Evolutionary conservation across 2,888 invertebrate genomes (phyloP), one percentile per base, ranked within the genome.

Genomic region (Salticus scenicus): DNA sequence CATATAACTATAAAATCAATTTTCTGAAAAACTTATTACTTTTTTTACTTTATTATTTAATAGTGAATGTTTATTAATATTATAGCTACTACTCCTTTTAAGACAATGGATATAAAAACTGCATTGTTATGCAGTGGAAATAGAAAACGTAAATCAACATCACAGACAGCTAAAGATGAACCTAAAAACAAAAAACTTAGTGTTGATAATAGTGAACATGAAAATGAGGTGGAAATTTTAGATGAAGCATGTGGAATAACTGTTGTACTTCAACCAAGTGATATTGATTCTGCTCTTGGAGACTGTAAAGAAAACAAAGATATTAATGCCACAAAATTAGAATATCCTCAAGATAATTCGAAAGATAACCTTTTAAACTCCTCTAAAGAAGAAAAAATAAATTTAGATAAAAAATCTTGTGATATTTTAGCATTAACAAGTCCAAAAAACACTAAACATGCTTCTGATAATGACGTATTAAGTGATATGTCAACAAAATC

Each of bases 271-370:
- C 4, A 57, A 4, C 24, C 20, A 67, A 20, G 8, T 33, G 20
- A 17, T 17, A 7, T 31, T 33, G 20, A 67, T 28, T n/a, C 17
- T 17, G 1, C 33, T 67, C n/a, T 24, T 33, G 72, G 66, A 10
- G 83, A 83, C 14, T 77, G 67, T 37, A 84, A 84, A 63, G 83
- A 84, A 69, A 84, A 84, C 57, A 77, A 51, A 30, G 73, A 84
- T 57, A 27, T 84, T 17, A 84, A 84, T 69, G 41, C 64, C 47
- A 14, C 33, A 41, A 24, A 47, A 47, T 14, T 14, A 12, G 42
- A 47, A 47, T 47, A 7, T 47, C 42, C n/a, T 12, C 1, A 14
- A 14, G 10, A 10, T 12, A 12, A 37, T 37, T 47, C 10, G 1
- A 47, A 47, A 10, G 42, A 47, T 12, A 47, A 47, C 2, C 1